phyloP scores from a whole-genome alignment of 2,797 vertebrate genomes.

The Artibeus lituratus region DNA sequence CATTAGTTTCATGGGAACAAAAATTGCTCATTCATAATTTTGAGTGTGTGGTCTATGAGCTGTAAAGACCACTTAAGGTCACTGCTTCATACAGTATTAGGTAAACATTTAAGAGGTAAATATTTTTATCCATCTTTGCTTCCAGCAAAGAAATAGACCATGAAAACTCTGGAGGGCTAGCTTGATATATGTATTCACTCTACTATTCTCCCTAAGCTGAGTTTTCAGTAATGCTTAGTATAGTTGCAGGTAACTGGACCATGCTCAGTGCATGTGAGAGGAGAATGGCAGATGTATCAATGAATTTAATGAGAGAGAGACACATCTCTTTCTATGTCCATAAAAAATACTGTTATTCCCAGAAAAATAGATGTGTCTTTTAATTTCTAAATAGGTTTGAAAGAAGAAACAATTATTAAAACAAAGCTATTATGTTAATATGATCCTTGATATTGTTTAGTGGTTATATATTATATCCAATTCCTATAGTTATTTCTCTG shows the following conservation, averaged over 20 bases:
- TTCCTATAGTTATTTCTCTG: not conserved
- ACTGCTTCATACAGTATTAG: constrained; percentile 78
- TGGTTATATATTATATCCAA: not conserved
- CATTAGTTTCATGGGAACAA: constrained; percentile 75
- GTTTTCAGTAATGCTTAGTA: constrained; percentile 52
- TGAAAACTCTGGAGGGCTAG: constrained; percentile 82
- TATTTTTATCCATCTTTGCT: constrained; percentile 81
- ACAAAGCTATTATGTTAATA: not conserved
- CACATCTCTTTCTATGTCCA: not conserved
- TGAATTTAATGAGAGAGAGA: not conserved
- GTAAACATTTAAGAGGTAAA: constrained; percentile 84
- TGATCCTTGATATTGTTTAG: not conserved
- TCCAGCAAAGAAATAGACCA: constrained; percentile 82
- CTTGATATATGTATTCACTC: constrained; percentile 73
- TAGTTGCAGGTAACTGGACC: constrained; percentile 57
- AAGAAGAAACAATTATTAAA: not conserved
- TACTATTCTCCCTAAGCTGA: constrained; percentile 77
- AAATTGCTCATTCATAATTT: constrained; percentile 78
- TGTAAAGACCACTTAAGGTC: constrained; percentile 82
- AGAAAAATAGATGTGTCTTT: not conserved
- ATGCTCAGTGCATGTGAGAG: not conserved
- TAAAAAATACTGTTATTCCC: not conserved
- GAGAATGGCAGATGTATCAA: not conserved
- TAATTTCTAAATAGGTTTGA: not conserved
- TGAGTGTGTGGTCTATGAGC: constrained; percentile 80